Evolutionary conservation across 2,113 vertebrate genomes (phyloP), one percentile per base, ranked within the genome.

Genomic region (Hirundichthys speculiger): DNA sequence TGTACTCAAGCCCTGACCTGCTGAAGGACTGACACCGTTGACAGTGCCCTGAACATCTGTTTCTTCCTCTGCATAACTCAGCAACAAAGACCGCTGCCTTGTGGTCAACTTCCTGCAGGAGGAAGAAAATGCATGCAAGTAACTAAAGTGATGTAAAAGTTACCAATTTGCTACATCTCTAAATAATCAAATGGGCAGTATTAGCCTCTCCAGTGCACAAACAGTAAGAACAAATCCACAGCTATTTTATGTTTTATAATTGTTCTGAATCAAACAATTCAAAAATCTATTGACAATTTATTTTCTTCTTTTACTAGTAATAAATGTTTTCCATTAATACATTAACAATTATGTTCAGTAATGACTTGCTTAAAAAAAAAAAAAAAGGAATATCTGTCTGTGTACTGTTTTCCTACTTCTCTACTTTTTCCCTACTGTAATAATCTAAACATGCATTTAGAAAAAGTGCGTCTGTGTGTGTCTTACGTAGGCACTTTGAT

Each of bases 11-110:
- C 10, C 2, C 77, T 68, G 45, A 87, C 85, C 85, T 84, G 50
- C n/a, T 47, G 83, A 61, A 2, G 41, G 58, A 13, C 0, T 7
- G 2, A 90, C 72, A 0, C 97, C 96, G 0, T 93, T 97, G 59
- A 98, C 94, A 0, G 95, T 95, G 64, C 98, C 98, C 0, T 94
- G 93, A 47, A 97, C 93, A 0, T 96, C 96, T 0, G 82, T 75
- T 90, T 99, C 98, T 0, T 98, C 96, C 75, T 99, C 97, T 0
- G 97, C 98, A 0, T 96, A 99, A 85, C 90, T 95, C 83, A 94
- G 83, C 75, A 99, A 86, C 67, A 96, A 89, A 55, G 92, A 92
- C 64, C 95, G 93, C 78, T 99, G 98, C 52, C 92, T 90, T 27
- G 91, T 91, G 0, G 94, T 95, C 75, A 99, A 81, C 64, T 92